These are phyloP conservation scores for Coremacera marginata DNA, from an alignment of 2,888 invertebrate genomes.

Conservation along the genomic window DNA sequence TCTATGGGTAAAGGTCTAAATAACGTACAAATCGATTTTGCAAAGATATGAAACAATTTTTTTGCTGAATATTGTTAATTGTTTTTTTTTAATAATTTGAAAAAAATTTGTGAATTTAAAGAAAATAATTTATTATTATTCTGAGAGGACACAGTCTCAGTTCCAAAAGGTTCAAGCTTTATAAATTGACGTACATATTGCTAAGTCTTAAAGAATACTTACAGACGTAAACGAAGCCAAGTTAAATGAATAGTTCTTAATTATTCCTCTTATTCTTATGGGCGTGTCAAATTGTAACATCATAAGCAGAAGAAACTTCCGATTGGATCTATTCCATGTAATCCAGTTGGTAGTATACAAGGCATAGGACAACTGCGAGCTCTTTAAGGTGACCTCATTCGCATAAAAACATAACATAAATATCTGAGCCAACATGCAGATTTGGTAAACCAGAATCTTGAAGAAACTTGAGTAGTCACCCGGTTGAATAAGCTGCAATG, in stretches of 20 bases:
- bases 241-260: constrained; percentile 52
- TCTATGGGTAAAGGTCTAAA: too few relatives aligned
- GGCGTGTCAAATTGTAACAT: constrained; percentile 50
- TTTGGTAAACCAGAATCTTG: constrained; percentile 47
- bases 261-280: constrained; percentile 53
- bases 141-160: too few relatives aligned
- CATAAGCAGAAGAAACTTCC: constrained; percentile 52
- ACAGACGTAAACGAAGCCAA: constrained; percentile 56
- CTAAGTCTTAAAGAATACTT: constrained; percentile 40
- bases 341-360: constrained; percentile 56
- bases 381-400: constrained; percentile 53
- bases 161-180: too few relatives aligned
- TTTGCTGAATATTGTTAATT: too few relatives aligned
- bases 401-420: constrained; percentile 59
- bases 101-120: too few relatives aligned
- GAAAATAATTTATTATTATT: too few relatives aligned
- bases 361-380: constrained; percentile 49
- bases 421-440: constrained; percentile 55
- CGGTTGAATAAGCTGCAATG: neutral
- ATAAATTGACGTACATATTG: too few relatives aligned
- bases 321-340: constrained; percentile 48
- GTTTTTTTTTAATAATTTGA: too few relatives aligned
- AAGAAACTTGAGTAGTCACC: neutral
- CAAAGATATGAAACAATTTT: too few relatives aligned
- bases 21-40: too few relatives aligned